Percentiles rank a stretch among this genome's conserved stretches.
Evolutionary conservation across 2,888 invertebrate genomes (phyloP).

Genomic region (Blera fallax): DNA sequence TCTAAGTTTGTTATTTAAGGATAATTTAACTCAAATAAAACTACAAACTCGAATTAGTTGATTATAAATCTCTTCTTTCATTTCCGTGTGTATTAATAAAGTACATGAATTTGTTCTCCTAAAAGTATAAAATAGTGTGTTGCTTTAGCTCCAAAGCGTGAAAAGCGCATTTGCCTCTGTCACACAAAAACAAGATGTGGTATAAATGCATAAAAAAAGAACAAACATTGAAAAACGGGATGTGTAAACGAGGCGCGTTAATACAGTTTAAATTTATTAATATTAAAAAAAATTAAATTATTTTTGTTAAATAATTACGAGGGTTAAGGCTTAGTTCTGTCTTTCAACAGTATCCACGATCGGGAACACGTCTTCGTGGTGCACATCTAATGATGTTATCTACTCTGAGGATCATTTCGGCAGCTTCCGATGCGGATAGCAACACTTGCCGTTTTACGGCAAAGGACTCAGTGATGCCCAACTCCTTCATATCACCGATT

Average conservation of each 20-base stretch:
- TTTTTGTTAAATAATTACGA: slow-evolving; percentile 30
- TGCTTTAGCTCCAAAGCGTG: not conserved
- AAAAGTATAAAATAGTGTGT: slow-evolving; percentile 39
- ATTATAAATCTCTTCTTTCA: slow-evolving; percentile 9
- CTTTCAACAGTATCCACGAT: slow-evolving; percentile 85
- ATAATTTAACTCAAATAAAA: no score
- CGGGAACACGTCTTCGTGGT: slow-evolving; percentile 92
- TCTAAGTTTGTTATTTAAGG: no score
- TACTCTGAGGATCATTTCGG: slow-evolving; percentile 99
- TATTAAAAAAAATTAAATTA: slow-evolving; percentile 54
- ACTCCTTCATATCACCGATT: slow-evolving; percentile 93
- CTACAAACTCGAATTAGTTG: not conserved
- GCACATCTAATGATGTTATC: slow-evolving; percentile 98
- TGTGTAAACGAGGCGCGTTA: slow-evolving; percentile 60
- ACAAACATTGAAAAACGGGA: slow-evolving; percentile 5
- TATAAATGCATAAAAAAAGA: slow-evolving; percentile 37
- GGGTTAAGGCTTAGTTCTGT: slow-evolving; percentile 28
- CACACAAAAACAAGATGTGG: not conserved
- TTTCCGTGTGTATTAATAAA: slow-evolving; percentile 18
- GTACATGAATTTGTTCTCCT: slow-evolving; percentile 30
- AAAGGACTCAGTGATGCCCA: slow-evolving; percentile 98
- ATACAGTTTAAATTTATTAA: slow-evolving; percentile 57
- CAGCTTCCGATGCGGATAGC: slow-evolving; percentile 96
- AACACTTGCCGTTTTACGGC: slow-evolving; percentile 98
- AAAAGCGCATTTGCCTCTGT: not conserved